phyloP scores from a whole-genome alignment of 2,888 invertebrate species.

The Taphrorychus bicolor region DNA sequence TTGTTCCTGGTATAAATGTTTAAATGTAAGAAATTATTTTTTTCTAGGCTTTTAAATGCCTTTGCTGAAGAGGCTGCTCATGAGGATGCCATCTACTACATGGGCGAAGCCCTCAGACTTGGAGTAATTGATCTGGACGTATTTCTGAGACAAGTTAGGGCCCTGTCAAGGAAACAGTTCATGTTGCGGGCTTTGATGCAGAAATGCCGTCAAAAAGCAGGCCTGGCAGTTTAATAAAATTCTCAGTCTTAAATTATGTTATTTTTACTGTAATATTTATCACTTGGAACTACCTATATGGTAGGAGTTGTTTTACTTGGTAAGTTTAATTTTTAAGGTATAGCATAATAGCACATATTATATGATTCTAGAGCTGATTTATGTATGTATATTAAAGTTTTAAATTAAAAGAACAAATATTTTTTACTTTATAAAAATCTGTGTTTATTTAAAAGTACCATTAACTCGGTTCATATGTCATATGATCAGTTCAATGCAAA shows the following conservation, averaged over 20 bases:
- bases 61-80: conserved; percentile 98
- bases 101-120: conserved; percentile 92
- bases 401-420: too few relatives aligned
- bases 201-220: conserved; percentile 95
- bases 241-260: conserved; percentile 35
- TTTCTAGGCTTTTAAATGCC: conserved; percentile 81
- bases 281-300: not conserved
- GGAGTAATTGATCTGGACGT: conserved; percentile 95
- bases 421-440: too few relatives aligned
- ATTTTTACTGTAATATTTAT: not conserved
- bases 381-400: not conserved
- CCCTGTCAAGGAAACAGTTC: conserved; percentile 94
- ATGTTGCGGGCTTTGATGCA: conserved; percentile 95
- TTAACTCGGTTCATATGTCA: too few relatives aligned
- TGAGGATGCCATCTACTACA: conserved; percentile 98
- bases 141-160: conserved; percentile 94
- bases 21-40: not conserved
- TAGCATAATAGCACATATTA: not conserved
- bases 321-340: not conserved
- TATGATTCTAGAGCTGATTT: not conserved
- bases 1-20: not conserved
- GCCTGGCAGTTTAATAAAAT: conserved; percentile 62
- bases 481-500: too few relatives aligned
- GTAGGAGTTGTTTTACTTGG: not conserved
- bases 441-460: too few relatives aligned